Percentiles rank a stretch among this genome's conserved stretches.
These are phyloP conservation scores for Tethya wilhelma DNA, from an alignment of 37 sponge, comb jelly and placozoan genomes.

Conservation along the genomic window DNA sequence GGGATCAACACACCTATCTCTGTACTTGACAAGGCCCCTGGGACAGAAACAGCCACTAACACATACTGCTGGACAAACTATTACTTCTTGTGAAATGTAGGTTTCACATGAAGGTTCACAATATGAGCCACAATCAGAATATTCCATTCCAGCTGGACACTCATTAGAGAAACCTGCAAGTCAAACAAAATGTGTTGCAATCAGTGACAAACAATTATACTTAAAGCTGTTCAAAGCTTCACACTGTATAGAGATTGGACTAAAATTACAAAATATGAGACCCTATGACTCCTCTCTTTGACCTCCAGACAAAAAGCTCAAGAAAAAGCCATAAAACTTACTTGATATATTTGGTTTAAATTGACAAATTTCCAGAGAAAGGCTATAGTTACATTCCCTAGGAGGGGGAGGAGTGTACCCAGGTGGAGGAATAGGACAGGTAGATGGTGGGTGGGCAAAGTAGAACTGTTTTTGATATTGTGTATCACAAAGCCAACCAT, in stretches of 20 bases:
- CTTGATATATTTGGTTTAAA: no score
- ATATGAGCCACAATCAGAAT: neutral
- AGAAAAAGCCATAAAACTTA: no score
- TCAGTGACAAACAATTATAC: no score
- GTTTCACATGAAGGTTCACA: conserved; percentile 7
- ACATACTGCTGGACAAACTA: neutral
- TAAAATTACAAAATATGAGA: no score
- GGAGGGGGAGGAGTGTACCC: conserved; percentile 13
- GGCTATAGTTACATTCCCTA: conserved; percentile 9
- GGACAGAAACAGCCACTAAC: conserved; percentile 22
- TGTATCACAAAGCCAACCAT: conserved; percentile 25
- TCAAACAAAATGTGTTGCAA: no score
- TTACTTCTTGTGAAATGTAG: neutral
- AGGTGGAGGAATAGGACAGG: conserved; percentile 27
- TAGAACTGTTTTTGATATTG: neutral
- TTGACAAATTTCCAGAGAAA: neutral
- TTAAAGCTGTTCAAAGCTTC: no score
- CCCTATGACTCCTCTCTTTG: no score
- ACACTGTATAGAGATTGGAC: no score
- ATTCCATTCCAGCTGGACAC: neutral
- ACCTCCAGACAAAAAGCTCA: no score
- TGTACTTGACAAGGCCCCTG: conserved; percentile 12
- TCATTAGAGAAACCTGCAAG: no score
- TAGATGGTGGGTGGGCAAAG: conserved; percentile 3
- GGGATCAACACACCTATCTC: conserved; percentile 41